Evolutionary conservation across 2,113 vertebrate genomes (phyloP).

Genomic region (Mastomys coucha): DNA sequence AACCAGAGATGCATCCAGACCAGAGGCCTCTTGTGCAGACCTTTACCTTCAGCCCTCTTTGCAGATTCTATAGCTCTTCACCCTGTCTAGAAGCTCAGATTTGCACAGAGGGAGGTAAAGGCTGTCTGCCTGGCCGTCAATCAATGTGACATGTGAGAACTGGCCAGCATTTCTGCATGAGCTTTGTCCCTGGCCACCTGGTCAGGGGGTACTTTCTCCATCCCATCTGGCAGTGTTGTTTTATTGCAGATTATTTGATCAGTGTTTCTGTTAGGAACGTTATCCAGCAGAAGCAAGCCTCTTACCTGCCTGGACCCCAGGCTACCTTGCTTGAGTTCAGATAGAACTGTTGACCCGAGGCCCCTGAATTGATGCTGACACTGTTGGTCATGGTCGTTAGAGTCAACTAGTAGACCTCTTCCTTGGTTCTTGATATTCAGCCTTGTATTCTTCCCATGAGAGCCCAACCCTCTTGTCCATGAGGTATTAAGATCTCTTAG

Average conservation of each 20-base stretch:
- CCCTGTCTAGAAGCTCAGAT: neutral
- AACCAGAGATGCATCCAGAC: neutral
- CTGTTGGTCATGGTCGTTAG: neutral
- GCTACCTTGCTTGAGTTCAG: neutral
- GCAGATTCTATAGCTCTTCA: neutral
- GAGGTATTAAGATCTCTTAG: neutral
- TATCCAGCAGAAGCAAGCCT: neutral
- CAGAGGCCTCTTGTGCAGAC: neutral
- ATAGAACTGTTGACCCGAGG: neutral
- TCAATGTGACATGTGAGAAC: neutral
- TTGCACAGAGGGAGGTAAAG: neutral
- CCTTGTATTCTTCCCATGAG: neutral
- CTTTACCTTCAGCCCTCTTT: neutral
- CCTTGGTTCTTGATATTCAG: neutral
- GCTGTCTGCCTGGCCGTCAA: neutral
- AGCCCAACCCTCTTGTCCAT: neutral
- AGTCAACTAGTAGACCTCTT: neutral
- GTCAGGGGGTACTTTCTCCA: neutral
- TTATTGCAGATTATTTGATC: neutral
- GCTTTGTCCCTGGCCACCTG: neutral
- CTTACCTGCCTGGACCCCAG: neutral
- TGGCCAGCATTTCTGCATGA: neutral
- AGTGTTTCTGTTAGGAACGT: neutral
- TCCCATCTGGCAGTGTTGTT: neutral
- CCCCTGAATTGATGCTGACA: neutral